These are phyloP conservation scores for Peromyscus leucopus DNA, from an alignment of 2,113 vertebrate genomes.

Conservation along the genomic window DNA sequence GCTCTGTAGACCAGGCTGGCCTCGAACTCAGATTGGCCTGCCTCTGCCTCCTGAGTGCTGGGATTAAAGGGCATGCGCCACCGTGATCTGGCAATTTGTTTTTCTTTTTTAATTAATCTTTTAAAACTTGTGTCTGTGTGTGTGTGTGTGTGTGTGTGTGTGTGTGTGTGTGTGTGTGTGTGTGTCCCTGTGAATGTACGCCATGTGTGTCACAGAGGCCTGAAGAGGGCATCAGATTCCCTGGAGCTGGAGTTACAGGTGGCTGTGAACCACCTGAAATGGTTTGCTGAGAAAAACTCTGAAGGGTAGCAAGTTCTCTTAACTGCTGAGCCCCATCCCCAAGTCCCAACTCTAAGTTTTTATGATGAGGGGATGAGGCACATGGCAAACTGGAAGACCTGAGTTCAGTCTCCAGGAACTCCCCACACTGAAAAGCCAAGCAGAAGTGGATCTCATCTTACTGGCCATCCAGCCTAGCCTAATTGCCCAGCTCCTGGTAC, in stretches of 20 bases:
- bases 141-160: not conserved
- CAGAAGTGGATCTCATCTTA: not conserved
- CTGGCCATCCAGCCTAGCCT: not conserved
- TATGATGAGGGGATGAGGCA: not conserved
- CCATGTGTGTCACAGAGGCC: not conserved
- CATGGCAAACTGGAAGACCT: too few species aligned
- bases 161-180: not conserved
- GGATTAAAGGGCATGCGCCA: not conserved
- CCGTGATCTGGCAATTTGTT: not conserved
- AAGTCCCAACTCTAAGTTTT: not conserved
- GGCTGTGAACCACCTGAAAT: not conserved
- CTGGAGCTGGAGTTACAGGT: not conserved
- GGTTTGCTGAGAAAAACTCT: not conserved
- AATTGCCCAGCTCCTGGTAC: not conserved
- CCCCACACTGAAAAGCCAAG: not conserved
- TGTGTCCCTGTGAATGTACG: not conserved
- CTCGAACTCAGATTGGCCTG: not conserved
- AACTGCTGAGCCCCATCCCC: not conserved
- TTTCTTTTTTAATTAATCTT: not conserved
- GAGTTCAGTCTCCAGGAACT: not conserved
- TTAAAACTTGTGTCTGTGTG: too few species aligned
- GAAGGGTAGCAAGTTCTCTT: not conserved
- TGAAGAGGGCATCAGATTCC: not conserved
- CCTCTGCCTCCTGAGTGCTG: not conserved
- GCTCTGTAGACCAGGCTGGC: too few species aligned